phyloP scores from a whole-genome alignment of 2,797 vertebrate genomes.

The Limnodromus scolopaceus region DNA sequence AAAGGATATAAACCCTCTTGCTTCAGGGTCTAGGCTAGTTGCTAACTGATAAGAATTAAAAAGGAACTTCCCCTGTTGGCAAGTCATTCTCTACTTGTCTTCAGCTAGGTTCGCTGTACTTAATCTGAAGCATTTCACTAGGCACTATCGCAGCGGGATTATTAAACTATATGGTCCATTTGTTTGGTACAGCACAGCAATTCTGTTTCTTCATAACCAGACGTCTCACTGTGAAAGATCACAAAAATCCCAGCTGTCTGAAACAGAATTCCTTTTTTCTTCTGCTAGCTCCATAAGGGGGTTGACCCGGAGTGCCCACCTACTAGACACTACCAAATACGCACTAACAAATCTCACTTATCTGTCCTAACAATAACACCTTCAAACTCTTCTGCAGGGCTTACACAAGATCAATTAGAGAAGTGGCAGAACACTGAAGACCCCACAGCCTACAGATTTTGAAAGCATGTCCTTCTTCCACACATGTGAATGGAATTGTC shows the following conservation, averaged over 20 bases:
- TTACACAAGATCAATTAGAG: not conserved
- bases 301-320: not conserved
- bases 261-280: not conserved
- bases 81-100: not conserved
- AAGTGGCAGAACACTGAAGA: not conserved
- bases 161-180: conserved; percentile 3
- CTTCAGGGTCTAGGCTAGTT: conserved; percentile 22
- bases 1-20: conserved; percentile 17
- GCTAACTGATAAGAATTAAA: conserved; percentile 41
- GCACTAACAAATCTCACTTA: not conserved
- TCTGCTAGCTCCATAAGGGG: not conserved
- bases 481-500: not conserved
- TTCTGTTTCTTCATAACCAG: not conserved
- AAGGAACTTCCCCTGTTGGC: not conserved
- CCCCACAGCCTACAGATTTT: not conserved
- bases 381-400: not conserved
- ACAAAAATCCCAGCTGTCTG: not conserved
- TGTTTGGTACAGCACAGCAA: not conserved
- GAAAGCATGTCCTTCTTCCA: not conserved
- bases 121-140: conserved; percentile 12
- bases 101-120: conserved; percentile 4
- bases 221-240: not conserved
- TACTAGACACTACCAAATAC: not conserved
- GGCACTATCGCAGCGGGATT: not conserved
- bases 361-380: not conserved